These are phyloP conservation scores for Montipora foliosa DNA, from an alignment of 64 coral and sea anemone genomes.

Conservation along the genomic window DNA sequence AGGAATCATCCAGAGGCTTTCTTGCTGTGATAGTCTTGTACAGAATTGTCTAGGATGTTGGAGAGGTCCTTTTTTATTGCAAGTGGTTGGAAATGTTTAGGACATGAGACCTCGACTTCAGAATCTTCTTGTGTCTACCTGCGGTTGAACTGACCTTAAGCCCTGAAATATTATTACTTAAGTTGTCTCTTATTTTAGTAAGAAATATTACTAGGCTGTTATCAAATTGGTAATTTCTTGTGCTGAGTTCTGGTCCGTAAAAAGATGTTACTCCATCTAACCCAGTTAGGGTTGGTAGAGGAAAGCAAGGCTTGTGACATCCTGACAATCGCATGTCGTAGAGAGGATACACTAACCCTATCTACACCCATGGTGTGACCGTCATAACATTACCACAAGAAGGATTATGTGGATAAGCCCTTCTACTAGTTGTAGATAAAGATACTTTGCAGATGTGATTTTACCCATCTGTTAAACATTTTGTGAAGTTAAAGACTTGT, in stretches of 20 bases:
- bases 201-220: background rate
- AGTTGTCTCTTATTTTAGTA: conserved; percentile 9
- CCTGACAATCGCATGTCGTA: background rate
- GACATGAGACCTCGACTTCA: background rate
- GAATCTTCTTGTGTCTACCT: background rate
- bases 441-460: background rate
- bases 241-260: background rate
- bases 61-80: conserved; percentile 17
- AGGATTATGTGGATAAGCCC: too few relatives aligned
- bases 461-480: too few relatives aligned
- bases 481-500: too few relatives aligned
- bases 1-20: background rate
- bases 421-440: too few relatives aligned
- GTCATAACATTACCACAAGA: too few relatives aligned
- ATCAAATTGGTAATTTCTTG: conserved; percentile 3
- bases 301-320: background rate
- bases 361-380: background rate
- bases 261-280: background rate
- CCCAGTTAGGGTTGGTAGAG: background rate
- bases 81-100: background rate
- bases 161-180: conserved; percentile 5
- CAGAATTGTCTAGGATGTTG: conserved; percentile 17
- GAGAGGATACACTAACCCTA: background rate
- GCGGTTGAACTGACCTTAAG: background rate
- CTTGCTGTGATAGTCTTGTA: conserved; percentile 16